phyloP scores from a whole-genome alignment of 64 coral and sea anemone genomes.

The Dendronephthya gigantea region DNA sequence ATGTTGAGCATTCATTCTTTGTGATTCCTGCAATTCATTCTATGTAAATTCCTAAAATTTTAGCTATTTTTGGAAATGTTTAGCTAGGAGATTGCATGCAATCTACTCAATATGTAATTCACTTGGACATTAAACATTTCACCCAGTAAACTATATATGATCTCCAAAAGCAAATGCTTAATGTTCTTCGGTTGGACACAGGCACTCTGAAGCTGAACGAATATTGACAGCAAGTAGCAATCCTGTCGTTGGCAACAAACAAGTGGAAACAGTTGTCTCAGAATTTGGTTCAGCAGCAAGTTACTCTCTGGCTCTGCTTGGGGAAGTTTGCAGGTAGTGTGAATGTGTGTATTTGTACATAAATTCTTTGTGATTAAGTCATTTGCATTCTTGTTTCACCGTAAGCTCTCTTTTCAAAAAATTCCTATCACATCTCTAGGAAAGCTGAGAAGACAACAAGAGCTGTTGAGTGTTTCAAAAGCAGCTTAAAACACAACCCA shows the following conservation, averaged over 20 bases:
- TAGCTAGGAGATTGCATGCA: too few species aligned
- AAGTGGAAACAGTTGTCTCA: conserved; percentile 65
- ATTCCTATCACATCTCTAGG: too few species aligned
- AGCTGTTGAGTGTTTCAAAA: conserved; percentile 94
- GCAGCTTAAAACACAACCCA: conserved; percentile 90
- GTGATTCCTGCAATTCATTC: too few species aligned
- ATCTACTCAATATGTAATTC: too few species aligned
- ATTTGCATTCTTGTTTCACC: too few species aligned
- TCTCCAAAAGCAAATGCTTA: not conserved
- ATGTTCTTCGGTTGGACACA: not conserved
- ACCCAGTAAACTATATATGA: not conserved
- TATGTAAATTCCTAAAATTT: too few species aligned
- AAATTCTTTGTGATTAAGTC: too few species aligned
- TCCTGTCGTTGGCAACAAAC: conserved; percentile 36
- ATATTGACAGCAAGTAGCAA: conserved; percentile 57
- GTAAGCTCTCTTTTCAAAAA: too few species aligned
- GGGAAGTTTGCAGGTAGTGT: conserved; percentile 92
- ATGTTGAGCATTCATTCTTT: too few species aligned
- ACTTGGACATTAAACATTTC: too few species aligned
- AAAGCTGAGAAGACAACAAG: conserved; percentile 72
- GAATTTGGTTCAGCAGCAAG: conserved; percentile 88
- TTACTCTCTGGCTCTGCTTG: conserved; percentile 77
- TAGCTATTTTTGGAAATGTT: too few species aligned
- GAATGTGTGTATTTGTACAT: too few species aligned
- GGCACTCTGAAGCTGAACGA: conserved; percentile 88